Conservation (phyloP, 2,113 vertebrate genomes). For the Corydoras sp. region DNA sequence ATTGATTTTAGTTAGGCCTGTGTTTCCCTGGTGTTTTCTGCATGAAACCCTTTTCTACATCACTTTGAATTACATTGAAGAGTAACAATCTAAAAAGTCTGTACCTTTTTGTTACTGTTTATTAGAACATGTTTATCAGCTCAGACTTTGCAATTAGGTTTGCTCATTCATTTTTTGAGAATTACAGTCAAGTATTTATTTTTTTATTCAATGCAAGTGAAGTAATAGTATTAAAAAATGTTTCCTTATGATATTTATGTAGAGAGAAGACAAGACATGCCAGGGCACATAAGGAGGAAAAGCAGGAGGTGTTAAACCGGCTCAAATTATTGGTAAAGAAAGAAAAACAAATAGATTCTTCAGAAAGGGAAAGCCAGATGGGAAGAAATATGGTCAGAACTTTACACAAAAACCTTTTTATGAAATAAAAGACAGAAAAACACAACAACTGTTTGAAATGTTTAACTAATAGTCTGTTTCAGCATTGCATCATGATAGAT, state of each 20-base stretch:
- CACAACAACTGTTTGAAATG: not conserved
- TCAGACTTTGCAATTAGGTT: no score
- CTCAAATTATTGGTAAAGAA: conserved; percentile 69
- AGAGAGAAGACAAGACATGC: conserved; percentile 63
- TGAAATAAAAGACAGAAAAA: not conserved
- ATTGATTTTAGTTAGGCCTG: no score
- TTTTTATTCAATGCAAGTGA: no score
- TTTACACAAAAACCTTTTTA: not conserved
- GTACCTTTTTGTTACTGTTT: no score
- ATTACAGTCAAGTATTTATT: no score
- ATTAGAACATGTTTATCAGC: no score
- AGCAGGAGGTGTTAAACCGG: conserved; percentile 56
- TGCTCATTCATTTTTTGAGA: no score
- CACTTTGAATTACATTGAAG: no score
- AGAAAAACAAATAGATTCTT: conserved; percentile 59
- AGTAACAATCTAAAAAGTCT: no score
- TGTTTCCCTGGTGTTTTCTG: no score
- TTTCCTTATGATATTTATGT: not conserved
- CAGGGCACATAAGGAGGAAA: conserved; percentile 63
- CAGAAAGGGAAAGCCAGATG: conserved; percentile 53
- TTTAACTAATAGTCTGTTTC: conserved; percentile 32
- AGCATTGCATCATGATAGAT: conserved; percentile 9
- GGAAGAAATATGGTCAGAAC: conserved; percentile 57
- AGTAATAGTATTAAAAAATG: no score
- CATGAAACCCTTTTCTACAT: no score